Evolutionary conservation across 2,888 invertebrate genomes (phyloP).

Genomic region (Theretra japonica): DNA sequence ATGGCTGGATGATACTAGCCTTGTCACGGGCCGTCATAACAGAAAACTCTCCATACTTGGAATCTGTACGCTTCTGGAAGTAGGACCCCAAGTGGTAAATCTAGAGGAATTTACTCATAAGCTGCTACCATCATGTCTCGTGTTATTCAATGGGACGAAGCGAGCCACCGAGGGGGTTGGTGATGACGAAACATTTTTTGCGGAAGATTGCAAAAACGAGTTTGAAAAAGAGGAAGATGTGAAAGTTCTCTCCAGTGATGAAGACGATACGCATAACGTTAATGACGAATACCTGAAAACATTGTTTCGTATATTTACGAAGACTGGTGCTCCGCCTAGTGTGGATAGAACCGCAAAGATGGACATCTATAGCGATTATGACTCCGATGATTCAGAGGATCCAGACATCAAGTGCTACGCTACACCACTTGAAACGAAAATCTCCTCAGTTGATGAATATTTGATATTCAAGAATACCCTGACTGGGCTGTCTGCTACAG

Average conservation of each 20-base stretch:
- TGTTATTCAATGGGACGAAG: slow-evolving; percentile 97
- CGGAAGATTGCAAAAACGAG: slow-evolving; percentile 86
- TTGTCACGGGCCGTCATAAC: slow-evolving; percentile 96
- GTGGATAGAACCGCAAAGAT: slow-evolving; percentile 86
- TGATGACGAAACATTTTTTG: slow-evolving; percentile 91
- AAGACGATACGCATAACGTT: slow-evolving; percentile 96
- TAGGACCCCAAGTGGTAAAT: slow-evolving; percentile 89
- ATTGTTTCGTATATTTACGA: slow-evolving; percentile 88
- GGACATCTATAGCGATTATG: slow-evolving; percentile 85
- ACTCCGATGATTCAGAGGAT: slow-evolving; percentile 93
- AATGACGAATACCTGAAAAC: slow-evolving; percentile 93
- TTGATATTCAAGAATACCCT: slow-evolving; percentile 95
- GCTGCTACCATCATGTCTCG: slow-evolving; percentile 94
- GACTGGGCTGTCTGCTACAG: slow-evolving; percentile 87
- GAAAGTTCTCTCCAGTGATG: slow-evolving; percentile 95
- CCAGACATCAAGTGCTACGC: slow-evolving; percentile 96
- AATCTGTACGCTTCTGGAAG: slow-evolving; percentile 93
- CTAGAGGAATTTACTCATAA: slow-evolving; percentile 90
- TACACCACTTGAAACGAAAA: slow-evolving; percentile 96
- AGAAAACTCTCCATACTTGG: slow-evolving; percentile 97
- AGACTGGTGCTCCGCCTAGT: slow-evolving; percentile 86
- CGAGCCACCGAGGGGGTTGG: slow-evolving; percentile 95
- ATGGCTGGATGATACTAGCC: slow-evolving; percentile 98
- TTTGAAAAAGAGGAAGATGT: slow-evolving; percentile 89
- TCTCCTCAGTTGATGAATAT: slow-evolving; percentile 94